Percentiles rank a stretch among this genome's conserved stretches.
Conservation (phyloP, 2,888 invertebrate genomes). For the Pseudoips prasinana region DNA sequence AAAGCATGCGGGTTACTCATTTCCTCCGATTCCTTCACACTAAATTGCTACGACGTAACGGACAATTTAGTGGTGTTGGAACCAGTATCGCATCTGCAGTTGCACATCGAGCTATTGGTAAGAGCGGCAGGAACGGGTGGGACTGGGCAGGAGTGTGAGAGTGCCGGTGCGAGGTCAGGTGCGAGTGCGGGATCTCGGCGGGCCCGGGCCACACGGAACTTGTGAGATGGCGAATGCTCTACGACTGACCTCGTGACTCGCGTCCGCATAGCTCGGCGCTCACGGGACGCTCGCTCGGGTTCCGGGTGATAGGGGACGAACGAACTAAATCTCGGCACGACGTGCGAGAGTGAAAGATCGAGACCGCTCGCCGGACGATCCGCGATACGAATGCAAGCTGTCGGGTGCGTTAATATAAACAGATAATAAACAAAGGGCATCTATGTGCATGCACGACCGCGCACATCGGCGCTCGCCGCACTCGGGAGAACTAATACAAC, state of each 20-base stretch:
- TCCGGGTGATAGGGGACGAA: conserved; percentile 61
- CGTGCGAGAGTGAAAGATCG: conserved; percentile 64
- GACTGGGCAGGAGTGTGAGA: conserved; percentile 8
- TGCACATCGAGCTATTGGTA: conserved; percentile 35
- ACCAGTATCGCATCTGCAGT: conserved; percentile 26
- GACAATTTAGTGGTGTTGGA: conserved; percentile 13
- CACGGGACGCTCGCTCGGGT: conserved; percentile 61
- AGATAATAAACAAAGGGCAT: conserved; percentile 78
- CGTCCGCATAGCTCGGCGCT: conserved; percentile 59
- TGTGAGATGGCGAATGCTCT: conserved; percentile 82
- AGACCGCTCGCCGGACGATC: conserved; percentile 76
- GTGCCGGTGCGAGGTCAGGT: conserved; percentile 13
- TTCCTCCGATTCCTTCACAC: conserved; percentile 21
- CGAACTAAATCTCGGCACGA: conserved; percentile 57
- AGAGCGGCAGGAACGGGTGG: conserved; percentile 32
- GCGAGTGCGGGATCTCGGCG: conserved; percentile 22
- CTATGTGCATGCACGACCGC: conserved; percentile 80
- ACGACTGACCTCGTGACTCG: conserved; percentile 76
- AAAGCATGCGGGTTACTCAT: conserved; percentile 17
- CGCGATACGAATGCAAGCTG: conserved; percentile 77
- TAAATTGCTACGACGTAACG: conserved; percentile 10
- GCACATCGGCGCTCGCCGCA: conserved; percentile 78
- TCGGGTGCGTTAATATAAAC: conserved; percentile 79
- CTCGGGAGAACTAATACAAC: conserved; percentile 79
- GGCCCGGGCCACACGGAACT: conserved; percentile 73